Evolutionary conservation across 37 sponge, comb jelly and placozoan species (phyloP).

Genomic region (Agelas oroides): DNA sequence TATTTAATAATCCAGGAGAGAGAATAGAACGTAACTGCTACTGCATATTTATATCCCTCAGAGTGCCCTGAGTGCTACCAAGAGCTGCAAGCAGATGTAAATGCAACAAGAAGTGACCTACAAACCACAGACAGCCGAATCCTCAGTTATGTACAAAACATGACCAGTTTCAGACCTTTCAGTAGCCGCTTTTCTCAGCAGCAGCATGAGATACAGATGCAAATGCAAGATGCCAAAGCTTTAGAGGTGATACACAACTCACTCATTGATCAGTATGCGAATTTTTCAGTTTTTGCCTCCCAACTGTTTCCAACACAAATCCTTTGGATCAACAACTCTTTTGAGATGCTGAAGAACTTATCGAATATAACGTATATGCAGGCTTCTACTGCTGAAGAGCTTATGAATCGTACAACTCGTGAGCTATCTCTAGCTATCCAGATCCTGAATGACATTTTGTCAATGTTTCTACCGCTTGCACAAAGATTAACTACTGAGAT

Average conservation of each 20-base stretch:
- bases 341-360: neutral
- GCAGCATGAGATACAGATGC: neutral
- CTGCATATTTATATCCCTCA: neutral
- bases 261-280: neutral
- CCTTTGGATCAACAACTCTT: neutral
- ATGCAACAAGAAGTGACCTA: neutral
- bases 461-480: neutral
- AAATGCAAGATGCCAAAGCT: neutral
- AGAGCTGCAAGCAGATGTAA: constrained; percentile 8
- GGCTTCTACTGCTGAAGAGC: constrained; percentile 13
- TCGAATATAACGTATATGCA: constrained; percentile 1
- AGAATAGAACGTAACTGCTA: no score
- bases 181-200: neutral
- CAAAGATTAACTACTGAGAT: neutral
- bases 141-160: neutral
- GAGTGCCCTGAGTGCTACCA: constrained; percentile 41
- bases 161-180: neutral
- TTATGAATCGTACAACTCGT: neutral
- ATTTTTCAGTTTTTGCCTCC: neutral
- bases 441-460: neutral
- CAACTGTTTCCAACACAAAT: neutral
- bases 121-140: neutral
- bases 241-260: neutral
- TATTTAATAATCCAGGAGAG: no score
- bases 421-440: neutral